Percentiles rank a stretch among this genome's conserved stretches.
Evolutionary conservation across 2,113 vertebrate genomes (phyloP).

Genomic region (Ictalurus punctatus): DNA sequence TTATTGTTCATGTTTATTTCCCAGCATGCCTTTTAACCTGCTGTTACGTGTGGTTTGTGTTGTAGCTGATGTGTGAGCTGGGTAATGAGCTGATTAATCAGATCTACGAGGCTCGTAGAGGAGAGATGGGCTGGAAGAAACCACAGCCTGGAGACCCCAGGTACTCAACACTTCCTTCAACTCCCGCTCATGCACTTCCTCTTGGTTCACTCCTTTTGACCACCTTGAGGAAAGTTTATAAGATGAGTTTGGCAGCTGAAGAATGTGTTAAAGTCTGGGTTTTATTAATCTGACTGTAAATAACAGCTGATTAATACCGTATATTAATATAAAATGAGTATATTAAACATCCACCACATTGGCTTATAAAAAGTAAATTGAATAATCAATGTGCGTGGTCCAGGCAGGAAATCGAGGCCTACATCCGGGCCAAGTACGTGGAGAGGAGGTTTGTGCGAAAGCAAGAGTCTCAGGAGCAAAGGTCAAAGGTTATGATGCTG

Average conservation of each 20-base stretch:
- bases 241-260: neutral
- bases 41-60: neutral
- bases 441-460: conserved; percentile 80
- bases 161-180: conserved; percentile 67
- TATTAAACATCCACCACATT: neutral
- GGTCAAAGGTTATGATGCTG: conserved; percentile 73
- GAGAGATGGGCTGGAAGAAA: conserved; percentile 86
- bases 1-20: neutral
- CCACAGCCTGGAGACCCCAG: conserved; percentile 88
- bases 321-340: neutral
- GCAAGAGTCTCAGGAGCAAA: conserved; percentile 71
- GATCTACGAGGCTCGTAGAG: conserved; percentile 91
- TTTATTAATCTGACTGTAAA: neutral
- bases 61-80: conserved; percentile 94
- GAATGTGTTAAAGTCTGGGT: neutral
- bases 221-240: neutral
- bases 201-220: neutral
- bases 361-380: neutral
- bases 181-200: neutral
- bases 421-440: conserved; percentile 95
- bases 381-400: neutral
- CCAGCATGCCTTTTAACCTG: neutral
- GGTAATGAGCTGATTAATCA: conserved; percentile 91
- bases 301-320: neutral
- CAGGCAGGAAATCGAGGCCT: conserved; percentile 91